phyloP scores from a whole-genome alignment of 1,140 invertebrate genomes.

The Teleogryllus occipitalis region DNA sequence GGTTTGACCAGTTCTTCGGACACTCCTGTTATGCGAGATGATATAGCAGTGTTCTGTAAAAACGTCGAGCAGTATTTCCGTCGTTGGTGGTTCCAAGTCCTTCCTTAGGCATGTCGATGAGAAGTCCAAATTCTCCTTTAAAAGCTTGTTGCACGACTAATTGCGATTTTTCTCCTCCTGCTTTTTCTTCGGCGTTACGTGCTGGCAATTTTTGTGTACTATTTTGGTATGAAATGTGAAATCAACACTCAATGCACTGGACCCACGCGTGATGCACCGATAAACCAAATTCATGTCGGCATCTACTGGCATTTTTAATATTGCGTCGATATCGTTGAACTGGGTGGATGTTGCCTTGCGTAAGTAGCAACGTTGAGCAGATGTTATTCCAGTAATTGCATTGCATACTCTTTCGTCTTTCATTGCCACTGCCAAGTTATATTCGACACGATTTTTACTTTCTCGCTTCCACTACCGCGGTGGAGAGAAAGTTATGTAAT shows the following conservation, averaged over 20 bases:
- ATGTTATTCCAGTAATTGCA: no score
- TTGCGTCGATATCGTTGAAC: no score
- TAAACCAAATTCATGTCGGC: no score
- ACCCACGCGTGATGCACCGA: no score
- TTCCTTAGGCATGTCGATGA: slow-evolving; percentile 32
- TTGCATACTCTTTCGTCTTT: no score
- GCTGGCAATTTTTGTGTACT: slow-evolving; percentile 30
- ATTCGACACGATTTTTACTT: no score
- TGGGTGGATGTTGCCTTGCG: no score
- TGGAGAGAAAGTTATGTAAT: no score
- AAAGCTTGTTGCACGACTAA: slow-evolving; percentile 23
- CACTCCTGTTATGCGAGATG: slow-evolving; percentile 18
- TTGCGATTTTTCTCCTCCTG: slow-evolving; percentile 26
- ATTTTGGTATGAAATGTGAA: slow-evolving; percentile 29
- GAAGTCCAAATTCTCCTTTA: slow-evolving; percentile 24
- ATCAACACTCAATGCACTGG: slow-evolving; percentile 18
- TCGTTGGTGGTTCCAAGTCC: slow-evolving; percentile 35
- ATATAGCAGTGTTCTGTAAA: slow-evolving; percentile 27
- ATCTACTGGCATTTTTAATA: no score
- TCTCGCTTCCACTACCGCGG: no score
- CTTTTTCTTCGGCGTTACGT: slow-evolving; percentile 24
- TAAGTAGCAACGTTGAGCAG: no score
- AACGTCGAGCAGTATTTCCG: slow-evolving; percentile 33
- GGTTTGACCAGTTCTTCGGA: slow-evolving; percentile 18
- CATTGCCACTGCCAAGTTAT: no score